Evolutionary conservation across 2,113 vertebrate genomes (phyloP).

Genomic region (Holacanthus passer): DNA sequence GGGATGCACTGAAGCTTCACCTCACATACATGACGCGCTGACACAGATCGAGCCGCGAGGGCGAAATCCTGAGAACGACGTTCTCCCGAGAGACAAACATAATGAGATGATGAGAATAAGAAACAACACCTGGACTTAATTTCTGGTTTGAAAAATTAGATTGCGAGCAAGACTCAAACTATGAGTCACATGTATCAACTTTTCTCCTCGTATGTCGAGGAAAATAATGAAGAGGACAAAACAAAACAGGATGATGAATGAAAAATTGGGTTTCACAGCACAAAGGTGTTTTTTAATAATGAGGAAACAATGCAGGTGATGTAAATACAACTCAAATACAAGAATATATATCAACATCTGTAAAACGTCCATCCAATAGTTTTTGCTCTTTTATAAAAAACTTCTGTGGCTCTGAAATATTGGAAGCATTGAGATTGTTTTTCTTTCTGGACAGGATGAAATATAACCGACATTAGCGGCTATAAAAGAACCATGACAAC

Average conservation of each 20-base stretch:
- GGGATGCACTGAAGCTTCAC: neutral
- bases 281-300: too few relatives aligned
- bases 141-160: neutral
- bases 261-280: neutral
- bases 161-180: neutral
- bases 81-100: neutral
- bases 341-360: neutral
- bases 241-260: too few relatives aligned
- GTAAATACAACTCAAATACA: neutral
- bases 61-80: neutral
- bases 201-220: neutral
- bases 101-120: neutral
- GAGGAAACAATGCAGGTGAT: neutral
- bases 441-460: constrained; percentile 49
- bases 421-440: constrained; percentile 3
- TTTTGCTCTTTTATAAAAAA: neutral
- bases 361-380: neutral
- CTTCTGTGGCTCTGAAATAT: constrained; percentile 38
- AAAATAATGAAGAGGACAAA: neutral
- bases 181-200: neutral
- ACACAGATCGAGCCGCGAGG: neutral
- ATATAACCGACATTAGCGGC: constrained; percentile 50
- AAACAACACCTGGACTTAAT: neutral
- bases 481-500: constrained; percentile 27
- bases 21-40: neutral